Conservation (phyloP, 2,113 vertebrate genomes). For the Piliocolobus tephrosceles region DNA sequence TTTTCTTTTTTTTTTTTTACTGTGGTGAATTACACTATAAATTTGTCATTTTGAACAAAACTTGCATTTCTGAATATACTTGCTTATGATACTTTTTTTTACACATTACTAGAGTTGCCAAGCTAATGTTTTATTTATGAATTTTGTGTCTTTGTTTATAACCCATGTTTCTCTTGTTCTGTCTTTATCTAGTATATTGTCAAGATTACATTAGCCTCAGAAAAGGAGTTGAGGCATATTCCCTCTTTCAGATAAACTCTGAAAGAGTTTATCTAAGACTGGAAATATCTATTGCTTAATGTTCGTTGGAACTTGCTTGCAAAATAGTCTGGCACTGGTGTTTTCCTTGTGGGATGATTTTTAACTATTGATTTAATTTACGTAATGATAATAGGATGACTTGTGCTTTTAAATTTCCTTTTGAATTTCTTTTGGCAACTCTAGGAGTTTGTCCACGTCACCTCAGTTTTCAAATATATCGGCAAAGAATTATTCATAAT, state of each 20-base stretch:
- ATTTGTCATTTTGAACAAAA: neutral
- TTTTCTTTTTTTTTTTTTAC: neutral
- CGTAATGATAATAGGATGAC: neutral
- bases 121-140: neutral
- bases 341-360: neutral
- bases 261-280: neutral
- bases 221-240: neutral
- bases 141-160: neutral
- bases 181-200: neutral
- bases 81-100: neutral
- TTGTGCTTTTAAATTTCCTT: neutral
- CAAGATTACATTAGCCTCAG: neutral
- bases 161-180: neutral
- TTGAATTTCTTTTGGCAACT: neutral
- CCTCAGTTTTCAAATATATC: neutral
- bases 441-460: neutral
- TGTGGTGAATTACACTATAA: neutral
- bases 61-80: neutral
- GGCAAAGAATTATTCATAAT: neutral
- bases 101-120: neutral
- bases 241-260: neutral
- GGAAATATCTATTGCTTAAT: neutral
- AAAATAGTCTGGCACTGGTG: neutral
- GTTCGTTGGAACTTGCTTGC: neutral
- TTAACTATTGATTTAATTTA: neutral